Evolutionary conservation across 1,140 invertebrate genomes (phyloP).

Genomic region (Drosophila sp.): DNA sequence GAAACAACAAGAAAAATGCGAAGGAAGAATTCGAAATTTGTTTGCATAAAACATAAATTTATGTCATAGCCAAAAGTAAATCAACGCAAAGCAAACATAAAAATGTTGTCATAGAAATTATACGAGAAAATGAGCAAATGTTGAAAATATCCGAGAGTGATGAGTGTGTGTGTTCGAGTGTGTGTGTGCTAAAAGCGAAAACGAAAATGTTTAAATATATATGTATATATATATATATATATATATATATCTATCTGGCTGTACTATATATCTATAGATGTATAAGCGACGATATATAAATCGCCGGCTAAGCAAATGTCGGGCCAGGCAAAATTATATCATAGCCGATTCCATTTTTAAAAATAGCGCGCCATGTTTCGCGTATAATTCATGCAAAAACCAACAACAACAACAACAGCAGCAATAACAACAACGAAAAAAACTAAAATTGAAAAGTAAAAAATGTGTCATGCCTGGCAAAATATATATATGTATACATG

Average conservation of each 20-base stretch:
- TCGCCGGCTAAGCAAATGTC: conserved; percentile 64
- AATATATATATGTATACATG: conserved; percentile 24
- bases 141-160: conserved; percentile 44
- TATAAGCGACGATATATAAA: conserved; percentile 32
- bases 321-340: conserved; percentile 68
- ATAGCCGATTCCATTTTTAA: conserved; percentile 63
- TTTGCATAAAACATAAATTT: conserved; percentile 51
- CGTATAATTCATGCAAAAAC: conserved; percentile 38
- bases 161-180: background rate
- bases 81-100: conserved; percentile 29
- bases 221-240: conserved; percentile 23
- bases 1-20: conserved; percentile 4
- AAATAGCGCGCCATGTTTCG: conserved; percentile 58
- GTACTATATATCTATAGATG: conserved; percentile 18
- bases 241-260: conserved; percentile 18
- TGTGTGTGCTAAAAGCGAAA: conserved; percentile 51
- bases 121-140: conserved; percentile 58
- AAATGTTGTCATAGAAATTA: conserved; percentile 40
- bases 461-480: conserved; percentile 62
- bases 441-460: conserved; percentile 14
- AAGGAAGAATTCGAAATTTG: conserved; percentile 13
- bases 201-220: conserved; percentile 48
- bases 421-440: background rate
- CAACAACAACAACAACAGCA: conserved; percentile 5
- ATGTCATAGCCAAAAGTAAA: conserved; percentile 59